Evolutionary conservation across 30 jellyfish, hydroid and myxozoan species (phyloP), one percentile per base, ranked within the genome.

Genomic region (Hydra vulgaris): DNA sequence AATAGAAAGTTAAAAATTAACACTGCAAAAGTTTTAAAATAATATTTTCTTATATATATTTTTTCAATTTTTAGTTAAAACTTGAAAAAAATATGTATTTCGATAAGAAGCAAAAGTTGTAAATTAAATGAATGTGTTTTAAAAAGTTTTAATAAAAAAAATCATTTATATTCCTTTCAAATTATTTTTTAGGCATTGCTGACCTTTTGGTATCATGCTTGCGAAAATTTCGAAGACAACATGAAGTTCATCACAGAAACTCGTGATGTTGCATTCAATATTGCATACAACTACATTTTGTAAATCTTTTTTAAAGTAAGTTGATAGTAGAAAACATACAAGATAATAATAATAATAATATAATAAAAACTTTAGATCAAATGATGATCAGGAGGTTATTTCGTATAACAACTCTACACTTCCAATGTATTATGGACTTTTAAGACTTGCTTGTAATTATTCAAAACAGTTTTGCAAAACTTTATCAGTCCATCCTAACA

Each of bases 341-440:
- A n/a, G n/a, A n/a, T n/a, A n/a, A n/a, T n/a, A n/a, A n/a, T n/a
- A n/a, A n/a, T n/a, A n/a, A n/a, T n/a, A n/a, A n/a, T n/a, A n/a
- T n/a, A n/a, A n/a, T n/a, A n/a, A n/a, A n/a, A n/a, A n/a, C n/a
- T 86, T 21, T 68, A 90, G 97, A 53, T 90, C 97, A 8, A 90
- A 90, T 68, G 97, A 90, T 77, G 97, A 90, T 22, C 95, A 91
- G 27, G 97, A 90, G 18, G 97, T 90, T n/a, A 90, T 90, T 54
- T 84, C 97, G 66, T 90, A 74, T 84, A 90, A 90, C 86, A 72
- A 94, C 61, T 76, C 91, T 66, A 86, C 95, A 17, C 85, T 90
- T 4, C 97, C 97, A 17, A 83, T 86, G 24, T 90, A 90, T 76
- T 90, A 90, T 80, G 97, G 97, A 19, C 83, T 90, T 7, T 74